Evolutionary conservation across 2,797 vertebrate species (phyloP), one percentile per base, ranked within the genome.

Genomic region (Sebastolobus altivelis): DNA sequence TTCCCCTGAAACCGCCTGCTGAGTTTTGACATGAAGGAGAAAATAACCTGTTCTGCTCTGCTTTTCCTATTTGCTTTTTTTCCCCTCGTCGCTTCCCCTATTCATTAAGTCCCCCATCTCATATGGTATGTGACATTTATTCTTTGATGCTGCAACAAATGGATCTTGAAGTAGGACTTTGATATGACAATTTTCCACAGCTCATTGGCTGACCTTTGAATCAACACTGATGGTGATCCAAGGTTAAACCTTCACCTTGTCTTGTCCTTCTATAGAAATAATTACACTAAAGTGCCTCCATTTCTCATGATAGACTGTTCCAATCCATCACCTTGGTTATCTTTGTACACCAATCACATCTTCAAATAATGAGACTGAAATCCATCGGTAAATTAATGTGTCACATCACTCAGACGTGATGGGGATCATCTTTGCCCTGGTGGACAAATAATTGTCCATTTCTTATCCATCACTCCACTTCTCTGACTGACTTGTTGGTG

Each of bases 201-300:
- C 73, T 77, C 65, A 71, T 55, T 69, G 63, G 59, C 56, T 58
- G 40, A 73, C 67, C 62, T 75, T 63, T 74, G 59, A 75, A 37
- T 63, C 43, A 35, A 12, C 4, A 5, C 56, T 29, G 72, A 80
- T 31, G 72, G 35, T 25, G 54, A 62, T 62, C 69, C 56, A 61
- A 90, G 87, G 87, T 88, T 89, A 85, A 88, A 90, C 66, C 75
- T 81, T 84, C 65, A 79, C 79, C 75, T 83, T 69, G 25, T 70
- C 65, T 73, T 74, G 79, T 82, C 75, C 62, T 86, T 72, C 80
- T 84, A 65, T 31, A 18, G 58, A 78, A 75, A 77, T 85, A 89
- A 91, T 89, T 88, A 72, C 66, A 79, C 77, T 31, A 16, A 13
- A 22, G 27, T 62, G 29, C 37, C 33, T 65, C 62, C 8, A 35